Conservation (phyloP, 2,797 vertebrate species). For the Nannoperca obscura region DNA sequence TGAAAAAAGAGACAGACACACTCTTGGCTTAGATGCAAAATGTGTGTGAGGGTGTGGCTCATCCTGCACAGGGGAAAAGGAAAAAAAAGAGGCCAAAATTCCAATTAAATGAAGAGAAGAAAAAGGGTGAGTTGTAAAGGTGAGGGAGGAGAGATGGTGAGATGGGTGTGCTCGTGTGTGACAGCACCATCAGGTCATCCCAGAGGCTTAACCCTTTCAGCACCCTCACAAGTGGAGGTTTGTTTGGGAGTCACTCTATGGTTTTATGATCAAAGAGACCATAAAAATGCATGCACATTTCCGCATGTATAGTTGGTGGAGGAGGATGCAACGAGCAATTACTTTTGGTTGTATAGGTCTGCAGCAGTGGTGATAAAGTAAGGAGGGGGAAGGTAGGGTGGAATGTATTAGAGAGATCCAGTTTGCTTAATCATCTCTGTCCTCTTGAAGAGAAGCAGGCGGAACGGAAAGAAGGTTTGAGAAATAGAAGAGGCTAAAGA, state of each 20-base stretch:
- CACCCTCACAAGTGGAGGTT: background rate
- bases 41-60: background rate
- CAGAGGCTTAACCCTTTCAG: slow-evolving; percentile 47
- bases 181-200: slow-evolving; percentile 54
- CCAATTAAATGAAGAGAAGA: slow-evolving; percentile 26
- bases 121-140: slow-evolving; percentile 29
- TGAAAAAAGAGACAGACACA: background rate
- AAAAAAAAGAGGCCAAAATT: background rate
- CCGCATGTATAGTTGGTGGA: background rate
- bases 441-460: slow-evolving; percentile 13
- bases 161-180: slow-evolving; percentile 51
- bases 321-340: slow-evolving; percentile 25
- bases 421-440: slow-evolving; percentile 46
- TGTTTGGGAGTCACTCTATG: slow-evolving; percentile 3
- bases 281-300: slow-evolving; percentile 21
- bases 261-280: slow-evolving; percentile 16
- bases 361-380: slow-evolving; percentile 31
- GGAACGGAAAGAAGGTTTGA: slow-evolving; percentile 10
- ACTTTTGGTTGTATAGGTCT: slow-evolving; percentile 30
- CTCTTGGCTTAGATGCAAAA: slow-evolving; percentile 25
- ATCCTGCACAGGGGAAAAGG: background rate
- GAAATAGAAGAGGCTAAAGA: background rate
- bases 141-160: slow-evolving; percentile 50
- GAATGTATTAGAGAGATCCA: slow-evolving; percentile 11
- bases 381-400: slow-evolving; percentile 22